Base-by-base conservation (phyloP, 2,888 invertebrate species). In the Drosophila bunnanda region DNA sequence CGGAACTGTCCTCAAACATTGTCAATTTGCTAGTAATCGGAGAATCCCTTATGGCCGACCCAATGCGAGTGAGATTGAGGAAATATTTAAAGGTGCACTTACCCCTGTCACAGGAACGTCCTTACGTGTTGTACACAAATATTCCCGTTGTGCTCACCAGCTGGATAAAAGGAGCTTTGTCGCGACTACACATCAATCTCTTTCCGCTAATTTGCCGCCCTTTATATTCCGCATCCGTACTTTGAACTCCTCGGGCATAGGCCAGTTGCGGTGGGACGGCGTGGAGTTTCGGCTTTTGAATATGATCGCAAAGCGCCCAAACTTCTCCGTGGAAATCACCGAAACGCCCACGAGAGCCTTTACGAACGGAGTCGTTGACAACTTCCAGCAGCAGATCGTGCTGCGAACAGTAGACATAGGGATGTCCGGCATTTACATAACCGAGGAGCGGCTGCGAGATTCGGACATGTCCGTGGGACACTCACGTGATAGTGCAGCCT, bases 141-240 rank as follows among this genome's bases (percentile, higher is more conserved):
- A 92, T 91, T 53, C 94, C 96, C 0, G 88, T 94, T 25, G 94
- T 96, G 0, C 82, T 96, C 12, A 95, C 95, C 25, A 95, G 96
- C 34, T 97, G 96, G 96, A 92, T 94, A 2, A 94, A 94, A 52
- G 94, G 94, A 34, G 94, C 93, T 53, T 94, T 95, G 72, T 95
- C 96, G 2, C 93, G 95, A 71, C 93, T 93, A 0, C 91, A 94
- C 28, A 92, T 95, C 0, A 93, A 95, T 89, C 92, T 96, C 38
- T 97, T 96, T 91, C 96, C 96, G 4, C 95, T 10, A 93, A 96
- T 91, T 95, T 96, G 83, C 96, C 96, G 9, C 97, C 96, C 0
- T 96, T 94, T 90, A 94, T 95, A 9, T 94, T 96, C 79, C 94
- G 94, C 25, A 88, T 88, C 38, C 88, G 79, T 50, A 73, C 75